Evolutionary conservation across 2,888 invertebrate species (phyloP).

Genomic region (Acheta domesticus): DNA sequence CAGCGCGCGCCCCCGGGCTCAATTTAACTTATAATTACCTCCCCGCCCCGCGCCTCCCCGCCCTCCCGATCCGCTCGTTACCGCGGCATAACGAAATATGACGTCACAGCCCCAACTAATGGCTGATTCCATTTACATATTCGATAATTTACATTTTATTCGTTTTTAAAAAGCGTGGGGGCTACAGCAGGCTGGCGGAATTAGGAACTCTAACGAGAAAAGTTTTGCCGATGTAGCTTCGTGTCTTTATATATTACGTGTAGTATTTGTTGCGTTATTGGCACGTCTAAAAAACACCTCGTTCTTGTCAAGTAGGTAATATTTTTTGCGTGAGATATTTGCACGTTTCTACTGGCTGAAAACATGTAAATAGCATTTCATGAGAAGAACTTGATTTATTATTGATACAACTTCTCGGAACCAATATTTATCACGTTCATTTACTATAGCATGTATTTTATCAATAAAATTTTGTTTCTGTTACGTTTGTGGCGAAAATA

Average conservation of each 20-base stretch:
- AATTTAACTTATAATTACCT: conserved; percentile 18
- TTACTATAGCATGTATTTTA: too few species aligned
- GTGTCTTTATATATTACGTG: not conserved
- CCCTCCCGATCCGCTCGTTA: not conserved
- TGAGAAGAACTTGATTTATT: too few species aligned
- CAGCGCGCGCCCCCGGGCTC: not conserved
- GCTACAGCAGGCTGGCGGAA: not conserved
- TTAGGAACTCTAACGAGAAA: not conserved
- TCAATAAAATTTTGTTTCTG: too few species aligned
- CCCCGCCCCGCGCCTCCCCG: not conserved
- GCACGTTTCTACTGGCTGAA: too few species aligned
- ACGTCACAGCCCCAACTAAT: conserved; percentile 1
- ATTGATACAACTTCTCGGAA: too few species aligned
- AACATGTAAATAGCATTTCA: too few species aligned
- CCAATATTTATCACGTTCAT: too few species aligned
- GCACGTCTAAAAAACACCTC: conserved; percentile 3
- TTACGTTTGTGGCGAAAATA: too few species aligned
- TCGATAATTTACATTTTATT: conserved; percentile 10
- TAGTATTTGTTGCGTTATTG: not conserved
- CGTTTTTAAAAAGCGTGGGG: not conserved
- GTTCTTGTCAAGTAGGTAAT: not conserved
- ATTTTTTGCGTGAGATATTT: too few species aligned
- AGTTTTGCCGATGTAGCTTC: not conserved
- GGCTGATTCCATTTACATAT: conserved; percentile 9
- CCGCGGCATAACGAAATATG: conserved; percentile 8